Conservation (phyloP, 2,113 vertebrate genomes). For the Chaetodon trifascialis region DNA sequence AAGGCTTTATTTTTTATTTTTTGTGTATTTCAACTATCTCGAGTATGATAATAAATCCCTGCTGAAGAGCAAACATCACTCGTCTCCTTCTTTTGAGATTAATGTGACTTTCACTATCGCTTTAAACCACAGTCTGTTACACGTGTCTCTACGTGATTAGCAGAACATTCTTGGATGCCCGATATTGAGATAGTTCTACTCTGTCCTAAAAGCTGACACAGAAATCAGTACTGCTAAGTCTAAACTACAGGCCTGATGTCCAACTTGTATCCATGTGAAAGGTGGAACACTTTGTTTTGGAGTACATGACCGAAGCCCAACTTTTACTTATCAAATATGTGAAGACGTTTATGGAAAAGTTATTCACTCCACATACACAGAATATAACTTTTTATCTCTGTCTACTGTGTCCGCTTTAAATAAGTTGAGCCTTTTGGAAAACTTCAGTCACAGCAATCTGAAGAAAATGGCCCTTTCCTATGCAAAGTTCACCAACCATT, state of each 20-base stretch:
- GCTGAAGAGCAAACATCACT: neutral
- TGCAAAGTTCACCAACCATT: neutral
- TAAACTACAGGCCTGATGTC: neutral
- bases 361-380: neutral
- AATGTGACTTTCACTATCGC: neutral
- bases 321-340: neutral
- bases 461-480: neutral
- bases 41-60: neutral
- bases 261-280: neutral
- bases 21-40: neutral
- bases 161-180: neutral
- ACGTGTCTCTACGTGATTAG: constrained; percentile 39
- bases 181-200: neutral
- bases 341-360: neutral
- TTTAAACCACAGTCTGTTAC: neutral
- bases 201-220: neutral
- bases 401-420: neutral
- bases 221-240: neutral
- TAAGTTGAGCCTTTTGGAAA: neutral
- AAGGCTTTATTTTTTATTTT: neutral
- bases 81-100: too few relatives aligned
- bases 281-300: neutral
- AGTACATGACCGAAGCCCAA: neutral
- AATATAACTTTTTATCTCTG: neutral
- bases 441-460: neutral